Conservation (phyloP, 2,888 invertebrate species). For the Idaea dimidiata region DNA sequence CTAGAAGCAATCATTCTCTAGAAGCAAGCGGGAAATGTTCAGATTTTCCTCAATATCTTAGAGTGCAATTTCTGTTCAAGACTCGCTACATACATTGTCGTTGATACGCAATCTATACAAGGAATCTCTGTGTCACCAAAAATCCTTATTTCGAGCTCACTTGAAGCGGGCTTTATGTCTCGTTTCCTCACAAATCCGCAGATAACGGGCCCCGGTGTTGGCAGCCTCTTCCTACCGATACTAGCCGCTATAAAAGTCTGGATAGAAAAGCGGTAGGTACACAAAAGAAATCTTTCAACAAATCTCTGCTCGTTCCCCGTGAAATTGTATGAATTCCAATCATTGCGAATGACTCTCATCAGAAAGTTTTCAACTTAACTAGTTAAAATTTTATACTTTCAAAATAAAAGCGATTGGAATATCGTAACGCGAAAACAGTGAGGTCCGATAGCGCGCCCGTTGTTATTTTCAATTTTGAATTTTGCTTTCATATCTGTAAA, state of each 20-base stretch:
- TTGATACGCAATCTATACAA: slow-evolving; percentile 47
- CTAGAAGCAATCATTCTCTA: slow-evolving; percentile 21
- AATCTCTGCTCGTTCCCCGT: slow-evolving; percentile 50
- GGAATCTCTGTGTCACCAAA: slow-evolving; percentile 47
- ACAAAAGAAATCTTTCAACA: slow-evolving; percentile 34
- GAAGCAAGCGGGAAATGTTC: slow-evolving; percentile 21
- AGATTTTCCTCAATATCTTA: slow-evolving; percentile 29
- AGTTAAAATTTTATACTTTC: slow-evolving; percentile 33
- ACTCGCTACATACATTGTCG: slow-evolving; percentile 30
- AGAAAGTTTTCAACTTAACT: slow-evolving; percentile 32
- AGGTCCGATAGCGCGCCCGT: neutral
- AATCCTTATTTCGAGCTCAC: slow-evolving; percentile 48
- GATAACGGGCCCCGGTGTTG: slow-evolving; percentile 46
- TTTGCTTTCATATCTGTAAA: neutral
- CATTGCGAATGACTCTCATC: slow-evolving; percentile 36
- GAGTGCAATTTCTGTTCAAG: slow-evolving; percentile 29
- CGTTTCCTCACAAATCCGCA: slow-evolving; percentile 60
- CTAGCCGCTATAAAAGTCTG: slow-evolving; percentile 43
- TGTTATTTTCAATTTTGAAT: neutral
- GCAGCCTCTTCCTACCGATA: slow-evolving; percentile 32
- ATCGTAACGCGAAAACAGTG: neutral
- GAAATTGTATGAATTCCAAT: slow-evolving; percentile 51
- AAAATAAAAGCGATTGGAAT: slow-evolving; percentile 9
- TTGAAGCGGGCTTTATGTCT: slow-evolving; percentile 57
- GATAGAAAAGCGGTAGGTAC: slow-evolving; percentile 35